These are phyloP conservation scores for Drosophila suzukii DNA, from an alignment of 1,140 invertebrate genomes.

Conservation along the genomic window DNA sequence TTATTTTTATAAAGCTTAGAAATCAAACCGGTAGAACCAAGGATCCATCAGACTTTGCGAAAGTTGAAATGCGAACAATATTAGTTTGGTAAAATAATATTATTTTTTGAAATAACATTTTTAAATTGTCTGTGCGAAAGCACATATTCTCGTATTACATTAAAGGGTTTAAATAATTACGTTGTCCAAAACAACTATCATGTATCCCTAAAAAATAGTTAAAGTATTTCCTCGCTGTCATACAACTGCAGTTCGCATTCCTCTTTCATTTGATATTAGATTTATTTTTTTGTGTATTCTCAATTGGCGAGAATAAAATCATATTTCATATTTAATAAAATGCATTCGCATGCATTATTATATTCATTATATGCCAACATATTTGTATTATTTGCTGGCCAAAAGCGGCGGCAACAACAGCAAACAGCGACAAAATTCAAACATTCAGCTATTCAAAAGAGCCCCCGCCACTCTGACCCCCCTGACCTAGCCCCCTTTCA, in stretches of 20 bases:
- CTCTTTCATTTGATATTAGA: conserved; percentile 19
- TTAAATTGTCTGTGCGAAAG: no score
- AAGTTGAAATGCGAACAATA: no score
- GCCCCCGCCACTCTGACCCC: conserved; percentile 25
- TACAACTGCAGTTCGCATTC: neutral
- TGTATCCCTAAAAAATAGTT: neutral
- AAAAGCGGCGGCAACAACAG: conserved; percentile 40
- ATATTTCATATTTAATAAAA: conserved; percentile 81
- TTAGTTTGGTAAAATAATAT: no score
- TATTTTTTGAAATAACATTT: no score
- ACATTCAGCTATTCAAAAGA: conserved; percentile 66
- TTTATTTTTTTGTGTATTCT: conserved; percentile 46
- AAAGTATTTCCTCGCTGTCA: neutral
- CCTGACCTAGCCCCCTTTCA: conserved; percentile 31
- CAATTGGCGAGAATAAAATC: conserved; percentile 63
- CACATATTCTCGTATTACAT: no score
- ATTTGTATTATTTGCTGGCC: conserved; percentile 63
- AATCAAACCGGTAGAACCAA: neutral
- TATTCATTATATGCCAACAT: conserved; percentile 72
- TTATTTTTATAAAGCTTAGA: neutral
- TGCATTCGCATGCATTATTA: conserved; percentile 70
- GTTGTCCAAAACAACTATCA: no score
- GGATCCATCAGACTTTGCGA: neutral
- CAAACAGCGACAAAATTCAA: conserved; percentile 55
- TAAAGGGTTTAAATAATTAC: no score